Base-by-base conservation (phyloP, 1,140 invertebrate genomes). In the Caerostris darwini region DNA sequence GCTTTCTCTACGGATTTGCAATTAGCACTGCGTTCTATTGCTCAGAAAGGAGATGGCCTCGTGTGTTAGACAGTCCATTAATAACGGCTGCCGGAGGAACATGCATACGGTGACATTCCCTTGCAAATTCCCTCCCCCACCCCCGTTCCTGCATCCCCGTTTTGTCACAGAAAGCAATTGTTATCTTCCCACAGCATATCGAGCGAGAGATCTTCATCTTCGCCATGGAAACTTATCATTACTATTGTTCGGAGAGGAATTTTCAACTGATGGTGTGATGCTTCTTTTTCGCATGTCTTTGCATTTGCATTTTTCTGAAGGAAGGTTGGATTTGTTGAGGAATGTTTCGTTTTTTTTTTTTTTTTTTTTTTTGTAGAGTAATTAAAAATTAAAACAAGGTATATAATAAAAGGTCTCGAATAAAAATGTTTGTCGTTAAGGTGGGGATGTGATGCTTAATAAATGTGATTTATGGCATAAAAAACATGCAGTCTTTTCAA, bases 151-250 rank as follows among this genome's bases (percentile, higher is more conserved):
- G 12, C 3, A 12, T 50, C 12, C 53, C 34, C 87, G 56, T 92
- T 92, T 92, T 92, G 90, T 92, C 90, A 85, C 82, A 92, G 77
- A 92, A 67, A 92, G 90, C 90, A 92, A 92, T 92, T 92, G 90
- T 92, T 92, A 92, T 92, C 90, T 92, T 85, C 90, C 90, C 90
- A 57, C 56, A 57, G 54, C 57, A 69, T 69, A 91, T 91, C 89
- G 59, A 89, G 54, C 89, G 67, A 81, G 90, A 92, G 90, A 92
- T 92, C 90, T 92, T 92, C 77, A 92, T 92, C 90, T 92, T 92
- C 34, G 90, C 53, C 59, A 19, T 83, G 90, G 81, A 58, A 92
- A 92, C 81, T 92, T 92, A 92, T 92, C 90, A 85, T 92, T 85
- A 92, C 56, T 83, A 59, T 81, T 91, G 90, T 91, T 58, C 12